phyloP scores from a whole-genome alignment of 2,113 vertebrate species.

The Hippocampus zosterae region DNA sequence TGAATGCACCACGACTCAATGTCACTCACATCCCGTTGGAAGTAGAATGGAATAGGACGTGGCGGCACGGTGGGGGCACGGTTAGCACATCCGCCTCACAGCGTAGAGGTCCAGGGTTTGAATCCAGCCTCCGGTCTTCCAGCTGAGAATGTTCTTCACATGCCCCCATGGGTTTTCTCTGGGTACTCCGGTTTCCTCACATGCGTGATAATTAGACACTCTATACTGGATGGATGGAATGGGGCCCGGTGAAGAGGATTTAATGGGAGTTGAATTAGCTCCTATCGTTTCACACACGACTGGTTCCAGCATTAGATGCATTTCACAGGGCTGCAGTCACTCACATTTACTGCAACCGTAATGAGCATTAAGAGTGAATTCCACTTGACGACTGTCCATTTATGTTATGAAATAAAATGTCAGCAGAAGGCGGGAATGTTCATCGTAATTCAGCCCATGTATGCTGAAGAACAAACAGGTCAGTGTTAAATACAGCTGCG shows the following conservation, averaged over 20 bases:
- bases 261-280: constrained; percentile 47
- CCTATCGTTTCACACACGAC: constrained; percentile 33
- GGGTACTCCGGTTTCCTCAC: too few species aligned
- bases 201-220: too few species aligned
- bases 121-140: too few species aligned
- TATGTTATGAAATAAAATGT: background rate
- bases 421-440: background rate
- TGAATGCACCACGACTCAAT: background rate
- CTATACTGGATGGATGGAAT: background rate
- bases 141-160: too few species aligned
- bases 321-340: constrained; percentile 13
- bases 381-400: constrained; percentile 19
- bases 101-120: too few species aligned
- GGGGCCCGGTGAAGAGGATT: constrained; percentile 16
- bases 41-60: background rate
- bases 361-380: constrained; percentile 39
- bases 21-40: background rate
- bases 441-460: background rate
- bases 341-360: constrained; percentile 15
- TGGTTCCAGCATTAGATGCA: constrained; percentile 27
- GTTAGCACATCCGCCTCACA: too few species aligned
- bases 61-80: too few species aligned
- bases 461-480: too few species aligned
- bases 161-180: too few species aligned
- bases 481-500: too few species aligned